Base-by-base conservation (phyloP, 2,113 vertebrate species). In the Oreochromis tanganicae region DNA sequence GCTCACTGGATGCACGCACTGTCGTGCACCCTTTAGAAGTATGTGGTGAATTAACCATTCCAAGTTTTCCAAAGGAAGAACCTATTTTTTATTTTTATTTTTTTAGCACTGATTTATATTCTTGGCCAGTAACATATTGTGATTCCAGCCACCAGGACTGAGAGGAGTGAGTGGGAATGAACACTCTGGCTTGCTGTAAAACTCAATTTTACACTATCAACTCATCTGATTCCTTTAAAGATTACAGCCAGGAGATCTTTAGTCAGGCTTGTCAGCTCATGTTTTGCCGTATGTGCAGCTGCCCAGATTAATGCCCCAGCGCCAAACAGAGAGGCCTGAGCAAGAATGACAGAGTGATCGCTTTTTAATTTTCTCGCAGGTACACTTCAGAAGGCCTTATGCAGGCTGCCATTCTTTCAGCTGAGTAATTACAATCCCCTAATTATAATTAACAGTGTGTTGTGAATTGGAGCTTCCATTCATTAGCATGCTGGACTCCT, bases 361-460 rank as follows among this genome's bases (percentile, higher is more conserved):
- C 2, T 88, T 92, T 92, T 95, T 84, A 93, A 94, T 95, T 86
- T 93, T 55, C 87, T 94, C 68, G 4, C 91, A 95, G 94, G 94
- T 95, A 92, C 88, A 85, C 90, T 92, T 94, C 90, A 88, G 80
- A 89, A 89, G 87, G 86, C 90, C 90, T 93, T 87, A 83, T 83
- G 50, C 84, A 46, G 84, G 57, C 92, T 94, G 93, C 87, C 92
- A 90, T 92, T 96, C 92, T 93, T 91, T 89, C 87, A 83, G 66
- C 36, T 68, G 85, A 91, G 88, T 93, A 94, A 93, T 95, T 96
- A 95, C 88, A 92, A 92, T 85, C 54, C 82, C 68, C 89, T 94
- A 93, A 95, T 95, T 94, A 93, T 93, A 95, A 96, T 96, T 92
- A 95, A 93, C 89, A 86, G 87, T 86, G 82, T 83, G 89, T 71